These are phyloP conservation scores for Ophraella communa DNA, from an alignment of 2,888 invertebrate species.

Conservation along the genomic window DNA sequence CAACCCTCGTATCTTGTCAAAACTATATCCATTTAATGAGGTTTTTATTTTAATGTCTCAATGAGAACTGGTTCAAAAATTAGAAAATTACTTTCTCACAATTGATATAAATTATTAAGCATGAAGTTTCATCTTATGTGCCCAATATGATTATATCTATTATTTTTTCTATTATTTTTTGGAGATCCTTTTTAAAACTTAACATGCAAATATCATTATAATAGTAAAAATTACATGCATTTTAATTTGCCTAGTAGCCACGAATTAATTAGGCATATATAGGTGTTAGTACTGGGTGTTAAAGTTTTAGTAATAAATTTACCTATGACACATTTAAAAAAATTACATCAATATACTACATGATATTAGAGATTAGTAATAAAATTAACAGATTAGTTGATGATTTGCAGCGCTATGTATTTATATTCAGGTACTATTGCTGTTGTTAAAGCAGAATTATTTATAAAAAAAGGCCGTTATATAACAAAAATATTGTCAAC, in stretches of 20 bases:
- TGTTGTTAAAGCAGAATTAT: slow-evolving; percentile 36
- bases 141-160: too few species aligned
- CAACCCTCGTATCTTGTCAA: too few species aligned
- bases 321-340: slow-evolving; percentile 13
- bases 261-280: neutral
- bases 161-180: neutral
- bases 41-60: too few species aligned
- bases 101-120: too few species aligned
- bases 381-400: slow-evolving; percentile 5
- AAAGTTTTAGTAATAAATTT: neutral
- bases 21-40: too few species aligned
- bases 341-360: slow-evolving; percentile 1
- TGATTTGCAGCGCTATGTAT: slow-evolving; percentile 47
- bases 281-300: slow-evolving; percentile 9
- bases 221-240: slow-evolving; percentile 12
- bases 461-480: slow-evolving; percentile 21
- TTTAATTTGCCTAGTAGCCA: neutral
- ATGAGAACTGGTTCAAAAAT: too few species aligned
- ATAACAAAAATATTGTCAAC: slow-evolving; percentile 43
- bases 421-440: slow-evolving; percentile 61
- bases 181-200: neutral
- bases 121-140: too few species aligned
- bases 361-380: neutral
- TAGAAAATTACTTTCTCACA: too few species aligned
- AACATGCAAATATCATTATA: slow-evolving; percentile 4